phyloP scores from a whole-genome alignment of 2,797 vertebrate genomes.

The Tiaroga cobitis region DNA sequence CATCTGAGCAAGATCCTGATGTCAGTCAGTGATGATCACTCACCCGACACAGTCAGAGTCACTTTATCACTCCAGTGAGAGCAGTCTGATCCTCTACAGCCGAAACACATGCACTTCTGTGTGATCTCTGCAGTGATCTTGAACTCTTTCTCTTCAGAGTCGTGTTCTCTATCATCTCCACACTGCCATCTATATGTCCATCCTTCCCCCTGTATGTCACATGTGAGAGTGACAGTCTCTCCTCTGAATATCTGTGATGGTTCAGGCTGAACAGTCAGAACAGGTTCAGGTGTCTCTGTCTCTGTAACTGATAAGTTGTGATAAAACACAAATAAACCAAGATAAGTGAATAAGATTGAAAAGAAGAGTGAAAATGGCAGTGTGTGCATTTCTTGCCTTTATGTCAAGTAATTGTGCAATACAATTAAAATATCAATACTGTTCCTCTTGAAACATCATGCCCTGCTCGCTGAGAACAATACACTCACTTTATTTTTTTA shows the following conservation, averaged over 20 bases:
- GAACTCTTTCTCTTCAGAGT: not conserved
- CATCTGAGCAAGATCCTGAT: too few relatives aligned
- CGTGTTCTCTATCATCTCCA: accelerated
- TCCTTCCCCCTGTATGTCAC: not conserved
- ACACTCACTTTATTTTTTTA: not conserved
- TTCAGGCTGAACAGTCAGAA: not conserved
- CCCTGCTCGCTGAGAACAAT: not conserved
- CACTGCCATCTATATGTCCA: not conserved
- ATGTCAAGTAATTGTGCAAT: not conserved
- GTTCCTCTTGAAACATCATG: not conserved
- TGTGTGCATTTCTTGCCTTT: not conserved
- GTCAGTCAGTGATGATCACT: too few relatives aligned
- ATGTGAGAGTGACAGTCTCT: not conserved
- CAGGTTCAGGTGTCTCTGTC: not conserved
- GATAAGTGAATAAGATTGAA: not conserved
- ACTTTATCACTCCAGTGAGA: not conserved
- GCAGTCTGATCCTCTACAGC: not conserved
- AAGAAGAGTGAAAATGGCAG: not conserved
- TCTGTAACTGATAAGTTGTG: not conserved
- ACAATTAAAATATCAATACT: not conserved
- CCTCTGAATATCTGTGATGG: not conserved
- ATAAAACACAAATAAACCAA: not conserved
- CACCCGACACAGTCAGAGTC: not conserved
- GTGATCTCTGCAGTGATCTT: not conserved
- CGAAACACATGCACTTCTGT: accelerated